Evolutionary conservation across 2,797 vertebrate species (phyloP), one percentile per base, ranked within the genome.

Genomic region (Hafferia zeledoni): DNA sequence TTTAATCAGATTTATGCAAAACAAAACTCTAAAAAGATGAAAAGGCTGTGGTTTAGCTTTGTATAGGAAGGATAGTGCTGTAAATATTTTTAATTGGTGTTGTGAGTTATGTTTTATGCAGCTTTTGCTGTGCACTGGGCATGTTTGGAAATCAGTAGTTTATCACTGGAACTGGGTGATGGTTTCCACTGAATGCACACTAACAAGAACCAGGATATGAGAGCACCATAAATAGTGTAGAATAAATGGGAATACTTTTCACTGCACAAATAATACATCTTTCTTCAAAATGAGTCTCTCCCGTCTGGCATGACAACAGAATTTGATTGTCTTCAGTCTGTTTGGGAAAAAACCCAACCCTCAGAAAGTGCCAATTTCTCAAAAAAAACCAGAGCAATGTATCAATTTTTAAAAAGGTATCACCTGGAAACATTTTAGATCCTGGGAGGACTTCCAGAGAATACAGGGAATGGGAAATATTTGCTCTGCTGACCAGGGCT

Each of bases 81-180:
- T 88, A 94, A 95, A 86, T 95, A 94, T 93, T 92, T 91, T 75
- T 95, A 96, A 96, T 96, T 88, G 85, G 56, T 20, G 37, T 49
- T 82, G 43, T 56, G 76, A 87, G 80, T 87, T 47, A 68, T n/a
- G 33, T 20, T 84, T 70, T 57, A 8, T 55, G 84, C 87, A 71
- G 86, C 55, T 65, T 19, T n/a, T 60, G 57, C 91, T 57, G 67
- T 37, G 79, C 69, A 33, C 61, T 64, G 87, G 10, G 2, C 22
- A 17, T 17, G 30, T 46, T 61, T 69, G 65, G 89, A 90, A 89
- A 90, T 55, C 50, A 33, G 81, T 12, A 77, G 43, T 93, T 88
- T 60, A 72, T 92, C 92, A 93, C 70, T 44, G 79, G 74, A 63
- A 55, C 50, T 80, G 83, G 13, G 74, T 83, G 90, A 39, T 33